A percentile compares a stretch with the other conserved stretches of the same genome.
phyloP scores from a whole-genome alignment of 1,140 invertebrate genomes.

The Philaenus spumarius region DNA sequence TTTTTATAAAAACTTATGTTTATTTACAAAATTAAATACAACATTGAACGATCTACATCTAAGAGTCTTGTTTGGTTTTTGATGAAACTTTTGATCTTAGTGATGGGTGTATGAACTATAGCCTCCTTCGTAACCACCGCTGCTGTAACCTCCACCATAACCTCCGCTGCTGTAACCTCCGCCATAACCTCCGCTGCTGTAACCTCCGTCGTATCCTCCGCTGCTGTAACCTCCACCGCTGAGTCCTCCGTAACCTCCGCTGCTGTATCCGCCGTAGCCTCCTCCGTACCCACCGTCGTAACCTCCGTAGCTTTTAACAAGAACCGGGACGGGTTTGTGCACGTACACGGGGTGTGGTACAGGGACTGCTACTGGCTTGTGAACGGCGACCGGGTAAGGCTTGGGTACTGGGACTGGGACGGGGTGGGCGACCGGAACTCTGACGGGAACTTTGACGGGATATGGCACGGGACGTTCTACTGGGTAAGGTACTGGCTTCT shows the following conservation, averaged over 20 bases:
- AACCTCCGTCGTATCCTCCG: too few relatives aligned
- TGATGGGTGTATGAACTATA: not conserved
- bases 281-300: conserved; percentile 4
- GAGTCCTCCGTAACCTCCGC: not conserved
- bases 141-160: too few relatives aligned
- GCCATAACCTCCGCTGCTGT: not conserved
- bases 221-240: not conserved
- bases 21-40: not conserved
- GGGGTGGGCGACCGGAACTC: conserved; percentile 23
- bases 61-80: not conserved
- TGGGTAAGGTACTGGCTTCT: conserved; percentile 51
- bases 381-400: conserved; percentile 21
- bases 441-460: conserved; percentile 30
- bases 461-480: conserved; percentile 45
- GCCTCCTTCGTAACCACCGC: too few relatives aligned
- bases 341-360: conserved; percentile 37
- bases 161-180: too few relatives aligned
- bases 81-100: not conserved
- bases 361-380: conserved; percentile 41
- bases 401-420: conserved; percentile 23
- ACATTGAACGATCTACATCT: not conserved
- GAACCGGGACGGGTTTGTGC: conserved; percentile 21
- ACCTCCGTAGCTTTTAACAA: conserved; percentile 8
- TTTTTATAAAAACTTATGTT: too few relatives aligned
- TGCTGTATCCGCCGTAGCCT: conserved; percentile 1